These are phyloP conservation scores for Graphium colonna DNA, from an alignment of 2,888 invertebrate genomes.

Conservation along the genomic window DNA sequence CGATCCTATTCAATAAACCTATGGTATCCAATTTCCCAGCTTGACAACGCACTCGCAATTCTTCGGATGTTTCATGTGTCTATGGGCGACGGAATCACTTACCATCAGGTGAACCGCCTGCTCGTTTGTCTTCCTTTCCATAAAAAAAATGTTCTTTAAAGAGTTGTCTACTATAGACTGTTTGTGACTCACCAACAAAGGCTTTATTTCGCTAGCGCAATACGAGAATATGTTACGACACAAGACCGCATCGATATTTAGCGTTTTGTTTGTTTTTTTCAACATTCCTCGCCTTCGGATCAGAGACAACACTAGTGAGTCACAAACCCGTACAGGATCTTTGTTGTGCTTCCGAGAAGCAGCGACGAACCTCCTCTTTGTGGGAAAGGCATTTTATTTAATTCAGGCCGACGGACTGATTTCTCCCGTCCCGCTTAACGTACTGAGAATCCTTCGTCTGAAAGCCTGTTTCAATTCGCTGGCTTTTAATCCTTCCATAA, in stretches of 20 bases:
- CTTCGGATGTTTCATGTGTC: no score
- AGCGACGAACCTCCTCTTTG: conserved; percentile 60
- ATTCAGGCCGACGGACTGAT: conserved; percentile 69
- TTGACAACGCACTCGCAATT: no score
- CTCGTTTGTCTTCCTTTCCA: no score
- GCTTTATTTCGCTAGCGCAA: no score
- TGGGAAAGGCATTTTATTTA: conserved; percentile 71
- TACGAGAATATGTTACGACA: background rate
- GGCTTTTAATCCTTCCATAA: background rate
- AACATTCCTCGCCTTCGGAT: conserved; percentile 49
- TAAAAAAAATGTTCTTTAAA: no score
- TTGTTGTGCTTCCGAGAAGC: conserved; percentile 76
- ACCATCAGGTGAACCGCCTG: no score
- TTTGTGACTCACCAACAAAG: no score
- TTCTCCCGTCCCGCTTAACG: conserved; percentile 57
- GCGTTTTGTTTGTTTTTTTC: conserved; percentile 33
- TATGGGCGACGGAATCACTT: no score
- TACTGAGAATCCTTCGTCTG: conserved; percentile 39
- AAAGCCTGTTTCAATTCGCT: no score
- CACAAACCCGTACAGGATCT: conserved; percentile 71
- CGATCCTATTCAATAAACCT: no score
- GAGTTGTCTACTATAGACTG: no score
- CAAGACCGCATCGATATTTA: background rate
- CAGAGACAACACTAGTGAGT: conserved; percentile 56
- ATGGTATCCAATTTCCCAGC: no score